A percentile compares a stretch with the other conserved stretches of the same genome.
These are phyloP conservation scores for Idaea aversata DNA, from an alignment of 2,888 invertebrate species.

Conservation along the genomic window DNA sequence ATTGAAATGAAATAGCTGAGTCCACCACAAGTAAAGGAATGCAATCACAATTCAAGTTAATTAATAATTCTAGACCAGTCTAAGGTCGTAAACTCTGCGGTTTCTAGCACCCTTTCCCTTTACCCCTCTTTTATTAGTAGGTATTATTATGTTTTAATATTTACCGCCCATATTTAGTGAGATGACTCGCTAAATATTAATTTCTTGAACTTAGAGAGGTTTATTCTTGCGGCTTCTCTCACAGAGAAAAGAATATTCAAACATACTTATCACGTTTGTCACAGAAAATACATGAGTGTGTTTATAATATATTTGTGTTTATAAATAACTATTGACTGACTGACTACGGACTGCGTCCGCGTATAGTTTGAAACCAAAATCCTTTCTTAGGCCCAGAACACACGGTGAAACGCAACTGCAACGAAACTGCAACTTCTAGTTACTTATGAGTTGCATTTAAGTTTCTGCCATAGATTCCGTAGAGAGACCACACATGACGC, in stretches of 20 bases:
- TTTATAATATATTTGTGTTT: no score
- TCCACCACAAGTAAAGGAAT: conserved; percentile 62
- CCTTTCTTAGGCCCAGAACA: no score
- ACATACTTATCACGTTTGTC: no score
- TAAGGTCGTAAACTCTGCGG: conserved; percentile 74
- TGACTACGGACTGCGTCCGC: no score
- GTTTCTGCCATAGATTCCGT: no score
- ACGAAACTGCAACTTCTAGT: no score
- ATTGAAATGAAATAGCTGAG: conserved; percentile 52
- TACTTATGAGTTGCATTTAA: no score
- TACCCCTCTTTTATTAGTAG: conserved; percentile 56
- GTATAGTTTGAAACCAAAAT: no score
- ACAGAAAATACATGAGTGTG: no score
- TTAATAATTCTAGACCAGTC: conserved; percentile 77
- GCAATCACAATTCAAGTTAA: conserved; percentile 73
- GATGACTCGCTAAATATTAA: conserved; percentile 71
- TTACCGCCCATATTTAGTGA: conserved; percentile 59
- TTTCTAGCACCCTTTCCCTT: conserved; percentile 24
- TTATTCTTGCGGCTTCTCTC: conserved; percentile 12
- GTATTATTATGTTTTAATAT: conserved; percentile 67
- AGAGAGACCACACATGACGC: no score
- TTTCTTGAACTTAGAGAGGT: conserved; percentile 36
- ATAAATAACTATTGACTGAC: no score
- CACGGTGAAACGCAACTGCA: no score
- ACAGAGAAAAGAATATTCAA: background rate